Conservation (phyloP, 2,797 vertebrate species). For the Xenentodon cancila region DNA sequence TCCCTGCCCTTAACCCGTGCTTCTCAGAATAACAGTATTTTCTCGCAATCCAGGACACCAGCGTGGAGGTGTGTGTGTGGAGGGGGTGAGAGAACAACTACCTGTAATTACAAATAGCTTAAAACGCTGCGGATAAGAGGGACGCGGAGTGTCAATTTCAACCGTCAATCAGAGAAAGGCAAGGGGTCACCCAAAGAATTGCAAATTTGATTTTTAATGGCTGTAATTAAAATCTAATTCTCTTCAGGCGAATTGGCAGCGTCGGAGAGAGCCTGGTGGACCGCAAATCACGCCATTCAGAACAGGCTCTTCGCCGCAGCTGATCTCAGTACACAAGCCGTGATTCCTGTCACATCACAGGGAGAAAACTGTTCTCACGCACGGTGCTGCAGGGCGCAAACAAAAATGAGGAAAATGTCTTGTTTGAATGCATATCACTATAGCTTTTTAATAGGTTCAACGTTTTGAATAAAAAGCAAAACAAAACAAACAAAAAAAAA, state of each 20-base stretch:
- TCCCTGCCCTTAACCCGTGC: conserved; percentile 88
- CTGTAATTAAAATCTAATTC: conserved; percentile 97
- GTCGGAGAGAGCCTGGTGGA: conserved; percentile 74
- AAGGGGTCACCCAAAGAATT: conserved; percentile 96
- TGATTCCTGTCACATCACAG: conserved; percentile 75
- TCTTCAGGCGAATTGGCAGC: conserved; percentile 78
- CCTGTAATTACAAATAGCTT: conserved; percentile 99
- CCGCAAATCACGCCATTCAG: conserved; percentile 82
- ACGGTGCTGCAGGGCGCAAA: conserved; percentile 14
- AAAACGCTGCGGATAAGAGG: conserved; percentile 94
- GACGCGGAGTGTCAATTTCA: conserved; percentile 97
- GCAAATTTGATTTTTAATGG: conserved; percentile 98
- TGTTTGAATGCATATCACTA: no score
- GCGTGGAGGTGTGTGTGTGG: conserved; percentile 42
- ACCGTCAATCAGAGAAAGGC: conserved; percentile 92
- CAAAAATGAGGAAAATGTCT: conserved; percentile 23
- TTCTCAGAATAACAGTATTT: conserved; percentile 91
- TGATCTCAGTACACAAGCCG: conserved; percentile 69
- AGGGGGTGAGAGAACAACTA: conserved; percentile 78
- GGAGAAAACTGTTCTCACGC: conserved; percentile 20
- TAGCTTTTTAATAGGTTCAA: no score
- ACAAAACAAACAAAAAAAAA: conserved; percentile 35
- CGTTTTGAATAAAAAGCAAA: no score
- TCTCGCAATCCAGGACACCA: conserved; percentile 90
- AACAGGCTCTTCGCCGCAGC: conserved; percentile 61